phyloP scores from a whole-genome alignment of 2,797 vertebrate genomes.

The Limnodromus scolopaceus region DNA sequence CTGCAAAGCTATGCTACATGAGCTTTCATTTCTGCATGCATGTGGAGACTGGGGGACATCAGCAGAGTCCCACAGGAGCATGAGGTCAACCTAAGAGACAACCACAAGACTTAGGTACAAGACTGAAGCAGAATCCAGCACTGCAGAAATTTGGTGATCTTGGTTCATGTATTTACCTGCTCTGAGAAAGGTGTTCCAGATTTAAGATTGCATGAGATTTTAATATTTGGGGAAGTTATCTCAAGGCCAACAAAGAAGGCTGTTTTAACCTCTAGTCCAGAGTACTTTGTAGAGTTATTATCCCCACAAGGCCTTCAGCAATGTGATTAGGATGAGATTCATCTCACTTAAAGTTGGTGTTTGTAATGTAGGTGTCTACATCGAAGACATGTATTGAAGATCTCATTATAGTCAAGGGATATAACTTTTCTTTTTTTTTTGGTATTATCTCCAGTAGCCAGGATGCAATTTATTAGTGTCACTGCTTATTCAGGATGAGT shows the following conservation, averaged over 20 bases:
- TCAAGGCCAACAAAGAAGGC: not conserved
- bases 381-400: not conserved
- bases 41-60: fast-evolving
- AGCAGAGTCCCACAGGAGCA: not conserved
- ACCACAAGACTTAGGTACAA: not conserved
- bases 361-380: not conserved
- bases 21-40: not conserved
- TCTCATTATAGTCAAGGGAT: not conserved
- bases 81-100: not conserved
- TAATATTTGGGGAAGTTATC: not conserved
- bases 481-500: not conserved
- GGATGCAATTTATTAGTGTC: not conserved
- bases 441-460: not conserved
- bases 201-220: not conserved
- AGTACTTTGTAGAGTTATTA: not conserved
- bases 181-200: not conserved
- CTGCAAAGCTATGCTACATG: not conserved
- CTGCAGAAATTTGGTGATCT: not conserved
- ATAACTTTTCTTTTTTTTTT: not conserved
- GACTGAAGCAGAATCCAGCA: not conserved
- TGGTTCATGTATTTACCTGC: not conserved
- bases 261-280: not conserved
- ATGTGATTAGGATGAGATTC: not conserved
- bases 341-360: not conserved
- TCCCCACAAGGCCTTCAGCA: not conserved